Conservation (phyloP, 92 coral and sea anemone genomes). For the Micromussa lordhowensis region DNA sequence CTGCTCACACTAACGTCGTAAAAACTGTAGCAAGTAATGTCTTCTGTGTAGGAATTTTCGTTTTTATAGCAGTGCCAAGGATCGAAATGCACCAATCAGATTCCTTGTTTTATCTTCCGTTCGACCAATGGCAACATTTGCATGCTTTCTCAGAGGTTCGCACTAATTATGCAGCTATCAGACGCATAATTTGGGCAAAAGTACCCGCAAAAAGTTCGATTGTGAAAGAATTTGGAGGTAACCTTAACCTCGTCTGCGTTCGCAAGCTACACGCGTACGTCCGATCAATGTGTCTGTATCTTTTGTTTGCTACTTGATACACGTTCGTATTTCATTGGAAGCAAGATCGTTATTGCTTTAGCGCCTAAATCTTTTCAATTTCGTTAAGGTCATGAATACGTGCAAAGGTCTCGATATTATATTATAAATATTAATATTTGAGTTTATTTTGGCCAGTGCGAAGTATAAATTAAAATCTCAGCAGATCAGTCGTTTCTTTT, state of each 20-base stretch:
- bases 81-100: conserved; percentile 83
- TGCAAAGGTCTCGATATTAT: not conserved
- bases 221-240: not conserved
- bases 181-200: not conserved
- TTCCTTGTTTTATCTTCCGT: conserved; percentile 19
- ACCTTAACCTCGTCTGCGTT: too few relatives aligned
- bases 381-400: not conserved
- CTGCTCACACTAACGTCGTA: not conserved
- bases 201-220: not conserved
- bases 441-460: not conserved
- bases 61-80: conserved; percentile 59
- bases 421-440: not conserved
- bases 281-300: not conserved
- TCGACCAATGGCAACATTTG: conserved; percentile 47
- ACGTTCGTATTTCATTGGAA: not conserved
- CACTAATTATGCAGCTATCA: conserved; percentile 13
- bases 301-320: not conserved
- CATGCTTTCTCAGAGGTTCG: conserved; percentile 65
- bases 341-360: not conserved
- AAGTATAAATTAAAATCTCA: not conserved
- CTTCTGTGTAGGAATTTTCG: not conserved
- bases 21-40: not conserved
- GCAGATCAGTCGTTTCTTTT: too few relatives aligned
- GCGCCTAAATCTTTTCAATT: not conserved
- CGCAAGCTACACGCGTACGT: not conserved